Conservation (phyloP, 2,888 invertebrate species). For the Corbicula japonica region DNA sequence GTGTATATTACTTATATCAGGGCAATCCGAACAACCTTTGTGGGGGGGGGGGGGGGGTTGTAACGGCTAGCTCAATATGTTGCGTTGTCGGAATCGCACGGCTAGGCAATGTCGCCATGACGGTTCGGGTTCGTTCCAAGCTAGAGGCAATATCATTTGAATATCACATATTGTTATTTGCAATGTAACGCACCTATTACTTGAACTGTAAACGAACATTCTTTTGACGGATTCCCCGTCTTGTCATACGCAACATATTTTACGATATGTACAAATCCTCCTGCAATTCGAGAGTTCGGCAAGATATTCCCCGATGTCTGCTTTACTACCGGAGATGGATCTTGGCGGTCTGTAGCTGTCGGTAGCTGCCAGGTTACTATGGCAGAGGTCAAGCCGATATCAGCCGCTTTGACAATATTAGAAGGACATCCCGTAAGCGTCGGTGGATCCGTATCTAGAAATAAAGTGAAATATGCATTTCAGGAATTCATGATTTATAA, state of each 20-base stretch:
- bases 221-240: conserved; percentile 5
- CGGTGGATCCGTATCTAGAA: conserved; percentile 6
- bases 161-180: too few relatives aligned
- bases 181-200: conserved; percentile 5
- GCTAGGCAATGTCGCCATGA: too few relatives aligned
- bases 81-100: too few relatives aligned
- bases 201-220: conserved; percentile 15
- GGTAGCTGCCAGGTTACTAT: not conserved
- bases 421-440: not conserved
- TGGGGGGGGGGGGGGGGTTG: too few relatives aligned
- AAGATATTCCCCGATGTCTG: conserved; percentile 1
- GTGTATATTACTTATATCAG: too few relatives aligned
- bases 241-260: conserved; percentile 3
- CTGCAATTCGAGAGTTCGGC: not conserved
- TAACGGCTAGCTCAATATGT: too few relatives aligned
- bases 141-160: too few relatives aligned
- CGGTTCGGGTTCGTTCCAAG: too few relatives aligned
- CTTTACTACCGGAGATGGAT: not conserved
- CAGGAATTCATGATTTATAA: not conserved
- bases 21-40: too few relatives aligned
- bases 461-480: not conserved
- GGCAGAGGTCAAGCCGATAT: not conserved
- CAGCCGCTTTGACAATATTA: not conserved
- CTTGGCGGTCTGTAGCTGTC: conserved; percentile 2
- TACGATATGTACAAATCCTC: not conserved